Percentiles rank a stretch among this genome's conserved stretches.
Conservation (phyloP, 2,888 invertebrate genomes). For the Podotricha telesiphe region DNA sequence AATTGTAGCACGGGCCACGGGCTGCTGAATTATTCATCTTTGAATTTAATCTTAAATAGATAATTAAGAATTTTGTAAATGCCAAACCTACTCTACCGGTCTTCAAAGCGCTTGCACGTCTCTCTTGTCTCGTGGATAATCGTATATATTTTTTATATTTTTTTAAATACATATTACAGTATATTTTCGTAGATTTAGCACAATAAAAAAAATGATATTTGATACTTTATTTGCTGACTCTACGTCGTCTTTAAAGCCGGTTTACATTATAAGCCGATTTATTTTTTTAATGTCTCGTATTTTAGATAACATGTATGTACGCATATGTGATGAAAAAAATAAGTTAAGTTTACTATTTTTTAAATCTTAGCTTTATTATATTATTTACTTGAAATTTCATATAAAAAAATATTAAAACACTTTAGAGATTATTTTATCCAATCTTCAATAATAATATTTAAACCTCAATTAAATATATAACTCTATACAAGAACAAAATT, state of each 20-base stretch:
- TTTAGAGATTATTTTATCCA: too few relatives aligned
- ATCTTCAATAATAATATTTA: too few relatives aligned
- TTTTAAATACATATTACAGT: not conserved
- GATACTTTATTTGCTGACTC: slow-evolving; percentile 53
- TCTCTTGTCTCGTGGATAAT: not conserved
- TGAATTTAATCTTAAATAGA: slow-evolving; percentile 20
- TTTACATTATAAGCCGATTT: slow-evolving; percentile 78
- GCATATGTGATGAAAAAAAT: slow-evolving; percentile 2
- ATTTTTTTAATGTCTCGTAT: slow-evolving; percentile 76
- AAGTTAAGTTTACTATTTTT: not conserved
- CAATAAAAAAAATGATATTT: not conserved
- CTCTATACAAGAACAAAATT: not conserved
- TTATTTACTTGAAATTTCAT: too few relatives aligned
- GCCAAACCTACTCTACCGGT: slow-evolving; percentile 14
- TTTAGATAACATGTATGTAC: slow-evolving; percentile 53
- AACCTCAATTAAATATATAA: too few relatives aligned
- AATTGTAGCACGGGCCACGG: slow-evolving; percentile 34
- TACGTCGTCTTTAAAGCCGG: slow-evolving; percentile 68
- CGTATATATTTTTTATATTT: not conserved
- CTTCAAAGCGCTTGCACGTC: not conserved
- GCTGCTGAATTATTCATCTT: slow-evolving; percentile 33
- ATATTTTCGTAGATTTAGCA: not conserved
- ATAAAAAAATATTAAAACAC: too few relatives aligned
- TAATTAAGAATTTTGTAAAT: slow-evolving; percentile 20
- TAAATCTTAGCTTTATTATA: not conserved